Percentiles rank a stretch among this genome's conserved stretches.
Conservation (phyloP, 2,113 vertebrate genomes). For the Eulemur rufifrons region DNA sequence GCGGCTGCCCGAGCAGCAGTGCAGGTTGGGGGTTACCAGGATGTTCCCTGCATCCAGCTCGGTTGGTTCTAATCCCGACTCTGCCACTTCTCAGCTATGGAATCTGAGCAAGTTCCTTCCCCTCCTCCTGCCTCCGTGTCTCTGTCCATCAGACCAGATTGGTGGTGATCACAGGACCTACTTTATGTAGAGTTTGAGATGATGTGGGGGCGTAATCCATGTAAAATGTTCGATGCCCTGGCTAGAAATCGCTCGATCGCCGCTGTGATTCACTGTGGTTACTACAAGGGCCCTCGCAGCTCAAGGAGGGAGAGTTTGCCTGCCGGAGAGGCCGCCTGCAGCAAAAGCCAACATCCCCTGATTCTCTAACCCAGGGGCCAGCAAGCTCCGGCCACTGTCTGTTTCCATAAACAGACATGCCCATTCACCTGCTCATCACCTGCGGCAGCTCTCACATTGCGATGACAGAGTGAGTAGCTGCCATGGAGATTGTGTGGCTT, state of each 20-base stretch:
- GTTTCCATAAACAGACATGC: not conserved
- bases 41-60: not conserved
- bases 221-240: not conserved
- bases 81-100: not conserved
- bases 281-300: not conserved
- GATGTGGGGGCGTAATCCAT: too few species aligned
- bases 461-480: not conserved
- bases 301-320: not conserved
- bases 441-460: not conserved
- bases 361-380: not conserved
- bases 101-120: not conserved
- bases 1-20: not conserved
- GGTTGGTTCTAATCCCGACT: not conserved
- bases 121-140: not conserved
- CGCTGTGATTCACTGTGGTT: too few species aligned
- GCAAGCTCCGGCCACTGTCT: not conserved
- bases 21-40: not conserved
- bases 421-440: not conserved
- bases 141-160: accelerated
- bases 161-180: accelerated
- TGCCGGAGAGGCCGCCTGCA: not conserved
- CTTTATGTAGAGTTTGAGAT: accelerated
- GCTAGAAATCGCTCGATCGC: not conserved
- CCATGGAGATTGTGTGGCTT: not conserved
- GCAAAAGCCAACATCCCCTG: not conserved